Base-by-base conservation (phyloP, 1,140 invertebrate genomes). In the Drosophila prosaltans region DNA sequence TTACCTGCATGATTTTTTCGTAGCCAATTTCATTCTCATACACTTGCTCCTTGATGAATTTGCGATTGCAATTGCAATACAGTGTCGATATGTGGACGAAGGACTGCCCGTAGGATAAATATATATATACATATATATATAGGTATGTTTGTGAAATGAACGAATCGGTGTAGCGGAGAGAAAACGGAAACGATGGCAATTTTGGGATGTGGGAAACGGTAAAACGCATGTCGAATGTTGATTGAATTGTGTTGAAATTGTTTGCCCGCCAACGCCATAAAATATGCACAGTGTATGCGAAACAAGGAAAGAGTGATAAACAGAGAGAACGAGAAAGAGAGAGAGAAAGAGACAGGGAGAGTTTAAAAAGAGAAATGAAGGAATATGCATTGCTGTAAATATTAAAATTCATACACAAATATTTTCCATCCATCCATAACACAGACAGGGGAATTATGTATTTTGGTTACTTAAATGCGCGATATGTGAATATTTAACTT, bases 71-170 rank as follows among this genome's bases (percentile, higher is more conserved):
- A 89, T 95, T 95, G 74, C 94, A 94, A 86, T 95, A 95, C 2
- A 95, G 94, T 3, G 95, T 95, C 6, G 95, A 95, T 43, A 95
- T 94, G 81, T 95, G 94, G 16, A 95, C 92, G 51, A 95, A 91
- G 3, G 93, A 93, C 94, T 95, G 82, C 54, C 21, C 60, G 16
- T 36, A 11, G 41, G 39, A 51, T 51, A 51, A 10, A 51, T n/a
- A 43, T 55, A 48, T 9, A 16, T 16, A 16, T 16, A 16, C 16
- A 16, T 16, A 16, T 16, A 16, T 16, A 16, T 16, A 16, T 16
- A 16, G 16, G 16, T 28, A n/a, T n/a, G 8, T 16, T 10, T 24
- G 28, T 8, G 26, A 7, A 8, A 1, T 1, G 32, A 1, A 30
- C 28, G 7, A 28, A 11, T 54, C 24, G 28, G 9, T 16, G 59